Evolutionary conservation across 2,797 vertebrate genomes (phyloP).

Genomic region (Sylvilagus floridanus): DNA sequence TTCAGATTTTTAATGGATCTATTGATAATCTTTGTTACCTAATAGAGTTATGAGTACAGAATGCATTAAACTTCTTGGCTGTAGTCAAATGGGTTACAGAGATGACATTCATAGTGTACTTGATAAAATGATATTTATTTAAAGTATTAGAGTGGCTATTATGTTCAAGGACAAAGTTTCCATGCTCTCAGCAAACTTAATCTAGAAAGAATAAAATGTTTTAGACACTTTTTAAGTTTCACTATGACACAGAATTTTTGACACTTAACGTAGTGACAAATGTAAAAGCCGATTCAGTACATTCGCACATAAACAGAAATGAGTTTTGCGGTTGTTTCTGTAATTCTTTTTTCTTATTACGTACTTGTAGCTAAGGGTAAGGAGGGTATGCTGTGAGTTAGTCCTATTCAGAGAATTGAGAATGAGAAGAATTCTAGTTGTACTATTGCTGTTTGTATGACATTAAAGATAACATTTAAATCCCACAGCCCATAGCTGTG

Average conservation of each 20-base stretch:
- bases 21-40: slow-evolving; percentile 59
- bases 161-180: slow-evolving; percentile 77
- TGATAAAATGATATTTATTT: slow-evolving; percentile 78
- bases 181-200: slow-evolving; percentile 67
- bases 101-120: slow-evolving; percentile 35
- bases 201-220: slow-evolving; percentile 68
- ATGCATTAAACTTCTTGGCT: slow-evolving; percentile 65
- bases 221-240: slow-evolving; percentile 66
- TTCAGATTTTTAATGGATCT: slow-evolving; percentile 68
- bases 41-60: slow-evolving; percentile 2
- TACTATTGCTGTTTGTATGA: background rate
- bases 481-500: background rate
- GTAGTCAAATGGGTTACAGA: slow-evolving; percentile 45
- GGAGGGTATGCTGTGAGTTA: background rate
- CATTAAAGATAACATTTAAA: background rate
- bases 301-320: slow-evolving; percentile 20
- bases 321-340: slow-evolving; percentile 5
- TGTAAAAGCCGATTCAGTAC: slow-evolving; percentile 57
- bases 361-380: slow-evolving; percentile 39
- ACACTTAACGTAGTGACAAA: slow-evolving; percentile 24
- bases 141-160: slow-evolving; percentile 79
- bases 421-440: slow-evolving; percentile 21
- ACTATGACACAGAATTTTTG: slow-evolving; percentile 27
- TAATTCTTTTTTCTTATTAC: slow-evolving; percentile 41
- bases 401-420: slow-evolving; percentile 35